Base-by-base conservation (phyloP, 2,888 invertebrate genomes). In the Pyrgus malvae region DNA sequence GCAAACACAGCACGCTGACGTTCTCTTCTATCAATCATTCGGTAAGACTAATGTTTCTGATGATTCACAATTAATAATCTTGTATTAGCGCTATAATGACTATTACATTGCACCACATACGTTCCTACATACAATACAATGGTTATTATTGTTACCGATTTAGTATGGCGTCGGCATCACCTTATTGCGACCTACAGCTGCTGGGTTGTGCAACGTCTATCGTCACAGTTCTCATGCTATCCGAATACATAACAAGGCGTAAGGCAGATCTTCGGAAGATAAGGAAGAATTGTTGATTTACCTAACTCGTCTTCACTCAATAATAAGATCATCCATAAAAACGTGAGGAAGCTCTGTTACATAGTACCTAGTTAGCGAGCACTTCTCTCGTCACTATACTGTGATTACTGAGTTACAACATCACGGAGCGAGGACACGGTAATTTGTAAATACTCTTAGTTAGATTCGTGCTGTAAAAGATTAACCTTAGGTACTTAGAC, bases 291-390 rank as follows among this genome's bases (percentile, higher is more conserved):
- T 68, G 68, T 72, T 67, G 69, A 76, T 73, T 53, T 69, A 70
- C 72, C 68, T 72, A 72, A 72, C 73, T 78, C 71, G 73, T 69
- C 65, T 76, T 86, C 85, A 81, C 85, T 74, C 77, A 83, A 83
- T 83, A 79, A 80, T 80, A 79, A 79, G 76, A 81, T 80, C 79
- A 72, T 74, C 78, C 70, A 76, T 83, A 87, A 87, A 88, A 88
- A 88, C 86, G 85, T 87, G 86, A 83, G 83, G 69, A 64, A 74
- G 76, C 72, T 61, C 67, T 79, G 78, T 78, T 72, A 72, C 72
- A 69, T 70, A 69, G 78, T 72, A n/a, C n/a, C n/a, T n/a, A n/a
- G n/a, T n/a, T n/a, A 74, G 76, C 69, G 45, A 76, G 74, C 73
- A 17, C 29, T 72, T 72, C 67, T 76, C 75, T n/a, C 75, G 80